Evolutionary conservation across 1,140 invertebrate genomes (phyloP).

Genomic region (Hypothenemus hampei): DNA sequence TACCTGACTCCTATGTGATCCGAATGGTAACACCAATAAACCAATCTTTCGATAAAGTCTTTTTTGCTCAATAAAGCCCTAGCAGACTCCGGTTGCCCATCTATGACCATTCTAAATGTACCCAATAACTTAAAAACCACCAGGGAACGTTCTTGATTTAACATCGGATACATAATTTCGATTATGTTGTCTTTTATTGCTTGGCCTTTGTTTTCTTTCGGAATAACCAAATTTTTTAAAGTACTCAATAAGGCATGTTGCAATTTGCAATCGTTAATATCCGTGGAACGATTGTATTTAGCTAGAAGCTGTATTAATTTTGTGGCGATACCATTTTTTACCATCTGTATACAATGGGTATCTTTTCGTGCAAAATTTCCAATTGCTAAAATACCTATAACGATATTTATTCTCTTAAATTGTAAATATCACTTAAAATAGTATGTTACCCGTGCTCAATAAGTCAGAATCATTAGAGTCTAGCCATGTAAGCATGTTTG

Average conservation of each 20-base stretch:
- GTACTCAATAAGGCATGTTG: slow-evolving; percentile 80
- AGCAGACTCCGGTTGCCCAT: slow-evolving; percentile 70
- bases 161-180: slow-evolving; percentile 65
- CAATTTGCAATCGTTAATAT: slow-evolving; percentile 58
- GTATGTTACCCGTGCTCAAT: slow-evolving; percentile 57
- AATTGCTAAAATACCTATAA: slow-evolving; percentile 64
- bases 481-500: slow-evolving; percentile 70
- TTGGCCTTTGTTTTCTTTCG: slow-evolving; percentile 66
- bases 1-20: slow-evolving; percentile 69
- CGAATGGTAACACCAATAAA: slow-evolving; percentile 74
- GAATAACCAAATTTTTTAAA: slow-evolving; percentile 78
- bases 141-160: slow-evolving; percentile 67
- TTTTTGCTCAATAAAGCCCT: slow-evolving; percentile 53
- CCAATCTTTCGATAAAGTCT: slow-evolving; percentile 58
- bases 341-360: slow-evolving; percentile 76
- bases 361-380: slow-evolving; percentile 88
- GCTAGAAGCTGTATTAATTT: slow-evolving; percentile 56
- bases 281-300: slow-evolving; percentile 33
- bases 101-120: slow-evolving; percentile 78
- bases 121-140: slow-evolving; percentile 85
- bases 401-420: too few species aligned
- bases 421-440: neutral
- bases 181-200: slow-evolving; percentile 66
- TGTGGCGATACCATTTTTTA: slow-evolving; percentile 69
- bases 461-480: slow-evolving; percentile 67